Percentiles rank a stretch among this genome's conserved stretches.
phyloP scores from a whole-genome alignment of 2,888 invertebrate genomes.

The Trilocha varians region DNA sequence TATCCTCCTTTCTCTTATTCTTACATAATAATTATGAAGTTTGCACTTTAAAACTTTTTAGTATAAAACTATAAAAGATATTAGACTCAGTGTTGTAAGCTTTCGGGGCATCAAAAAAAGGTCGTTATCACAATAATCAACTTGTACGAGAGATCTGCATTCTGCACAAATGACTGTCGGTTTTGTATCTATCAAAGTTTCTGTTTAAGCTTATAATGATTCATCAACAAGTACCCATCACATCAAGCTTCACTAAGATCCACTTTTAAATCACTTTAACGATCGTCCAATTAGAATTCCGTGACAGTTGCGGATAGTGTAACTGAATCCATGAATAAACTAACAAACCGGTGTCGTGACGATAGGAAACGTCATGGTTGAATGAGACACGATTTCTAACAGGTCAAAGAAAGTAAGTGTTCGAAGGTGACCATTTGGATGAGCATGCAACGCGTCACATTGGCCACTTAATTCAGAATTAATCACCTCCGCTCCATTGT shows the following conservation, averaged over 20 bases:
- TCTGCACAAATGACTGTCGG: too few species aligned
- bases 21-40: too few species aligned
- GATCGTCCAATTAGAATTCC: not conserved
- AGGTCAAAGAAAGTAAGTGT: conserved; percentile 53
- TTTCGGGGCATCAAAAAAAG: too few species aligned
- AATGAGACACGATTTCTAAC: conserved; percentile 43
- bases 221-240: not conserved
- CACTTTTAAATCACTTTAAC: not conserved
- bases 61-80: too few species aligned
- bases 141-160: too few species aligned
- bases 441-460: conserved; percentile 16
- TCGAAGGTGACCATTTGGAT: conserved; percentile 27
- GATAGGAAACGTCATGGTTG: conserved; percentile 28
- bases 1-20: too few species aligned
- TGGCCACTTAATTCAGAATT: not conserved
- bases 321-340: not conserved
- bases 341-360: conserved; percentile 22
- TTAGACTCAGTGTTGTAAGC: too few species aligned
- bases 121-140: too few species aligned
- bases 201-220: too few species aligned
- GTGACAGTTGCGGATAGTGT: not conserved
- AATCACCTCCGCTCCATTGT: too few species aligned
- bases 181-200: too few species aligned
- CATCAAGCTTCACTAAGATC: not conserved
- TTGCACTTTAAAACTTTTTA: too few species aligned